phyloP scores from a whole-genome alignment of 1,140 invertebrate species.

The Bicyclus anynana region DNA sequence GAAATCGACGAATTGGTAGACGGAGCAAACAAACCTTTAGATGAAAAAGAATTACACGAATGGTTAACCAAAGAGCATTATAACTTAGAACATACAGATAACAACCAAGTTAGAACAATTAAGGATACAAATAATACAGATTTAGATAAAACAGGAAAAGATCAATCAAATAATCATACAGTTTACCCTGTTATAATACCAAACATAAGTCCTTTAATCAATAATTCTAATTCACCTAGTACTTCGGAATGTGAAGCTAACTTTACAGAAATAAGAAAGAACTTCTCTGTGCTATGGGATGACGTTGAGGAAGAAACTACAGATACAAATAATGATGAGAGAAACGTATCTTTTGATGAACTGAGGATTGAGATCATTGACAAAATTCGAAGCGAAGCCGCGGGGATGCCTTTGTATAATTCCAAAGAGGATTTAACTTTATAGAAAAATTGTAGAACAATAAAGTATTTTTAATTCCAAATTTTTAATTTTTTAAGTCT shows the following conservation, averaged over 20 bases:
- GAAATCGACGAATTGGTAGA: slow-evolving; percentile 38
- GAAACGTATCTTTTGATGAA: slow-evolving; percentile 7
- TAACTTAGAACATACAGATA: neutral
- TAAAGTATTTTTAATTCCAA: no score
- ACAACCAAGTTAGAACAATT: neutral
- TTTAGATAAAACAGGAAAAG: neutral
- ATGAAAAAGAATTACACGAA: slow-evolving; percentile 1
- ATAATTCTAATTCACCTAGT: neutral
- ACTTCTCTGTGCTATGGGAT: slow-evolving; percentile 27
- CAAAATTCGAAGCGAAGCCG: neutral
- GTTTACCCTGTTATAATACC: slow-evolving; percentile 4
- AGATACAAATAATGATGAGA: slow-evolving; percentile 1
- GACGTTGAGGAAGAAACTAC: slow-evolving; percentile 11
- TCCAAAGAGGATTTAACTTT: neutral
- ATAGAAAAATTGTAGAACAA: neutral
- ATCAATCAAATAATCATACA: slow-evolving; percentile 3
- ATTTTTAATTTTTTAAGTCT: no score
- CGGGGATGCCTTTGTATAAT: neutral
- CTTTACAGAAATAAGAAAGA: slow-evolving; percentile 10
- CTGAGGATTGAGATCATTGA: slow-evolving; percentile 14
- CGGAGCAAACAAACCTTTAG: slow-evolving; percentile 9
- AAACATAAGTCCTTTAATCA: neutral
- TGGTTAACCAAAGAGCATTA: slow-evolving; percentile 1
- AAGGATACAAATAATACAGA: neutral
- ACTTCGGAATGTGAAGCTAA: neutral